phyloP scores from a whole-genome alignment of 2,888 invertebrate genomes.

The Scotopteryx bipunctaria region DNA sequence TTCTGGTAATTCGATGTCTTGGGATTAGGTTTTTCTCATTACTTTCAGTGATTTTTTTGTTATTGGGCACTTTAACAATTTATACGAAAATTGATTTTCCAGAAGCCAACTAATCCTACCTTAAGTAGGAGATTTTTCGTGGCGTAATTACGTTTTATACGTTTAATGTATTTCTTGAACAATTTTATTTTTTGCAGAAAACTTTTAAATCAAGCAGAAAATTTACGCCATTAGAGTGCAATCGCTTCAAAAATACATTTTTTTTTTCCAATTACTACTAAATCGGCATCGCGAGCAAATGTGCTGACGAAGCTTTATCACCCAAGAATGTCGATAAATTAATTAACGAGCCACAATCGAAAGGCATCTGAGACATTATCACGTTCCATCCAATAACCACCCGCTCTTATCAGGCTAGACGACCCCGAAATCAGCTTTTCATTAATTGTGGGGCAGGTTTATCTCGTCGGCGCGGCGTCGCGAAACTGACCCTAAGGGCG shows the following conservation, averaged over 20 bases:
- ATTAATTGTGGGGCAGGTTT: constrained; percentile 71
- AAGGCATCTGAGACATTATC: constrained; percentile 54
- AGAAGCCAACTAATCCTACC: not conserved
- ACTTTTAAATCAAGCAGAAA: too few relatives aligned
- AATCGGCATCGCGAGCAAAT: too few relatives aligned
- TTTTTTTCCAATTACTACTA: too few relatives aligned
- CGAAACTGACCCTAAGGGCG: constrained; percentile 50
- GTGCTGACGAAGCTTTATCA: not conserved
- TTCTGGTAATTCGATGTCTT: constrained; percentile 43
- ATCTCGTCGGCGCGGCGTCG: constrained; percentile 57
- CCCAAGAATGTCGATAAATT: constrained; percentile 40
- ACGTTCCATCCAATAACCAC: constrained; percentile 58
- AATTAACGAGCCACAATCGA: constrained; percentile 56
- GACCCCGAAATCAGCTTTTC: constrained; percentile 71
- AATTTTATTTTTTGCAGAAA: too few relatives aligned
- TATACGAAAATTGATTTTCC: not conserved
- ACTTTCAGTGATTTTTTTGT: constrained; percentile 35
- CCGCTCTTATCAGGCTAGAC: constrained; percentile 60
- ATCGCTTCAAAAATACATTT: too few relatives aligned
- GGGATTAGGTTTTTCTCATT: constrained; percentile 40
- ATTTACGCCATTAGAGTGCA: too few relatives aligned
- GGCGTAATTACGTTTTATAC: not conserved
- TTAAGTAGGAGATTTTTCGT: not conserved
- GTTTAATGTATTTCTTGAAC: too few relatives aligned
- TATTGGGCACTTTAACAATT: not conserved